Conservation (phyloP, 2,888 invertebrate genomes). For the Rhimphoctona megacephalus region DNA sequence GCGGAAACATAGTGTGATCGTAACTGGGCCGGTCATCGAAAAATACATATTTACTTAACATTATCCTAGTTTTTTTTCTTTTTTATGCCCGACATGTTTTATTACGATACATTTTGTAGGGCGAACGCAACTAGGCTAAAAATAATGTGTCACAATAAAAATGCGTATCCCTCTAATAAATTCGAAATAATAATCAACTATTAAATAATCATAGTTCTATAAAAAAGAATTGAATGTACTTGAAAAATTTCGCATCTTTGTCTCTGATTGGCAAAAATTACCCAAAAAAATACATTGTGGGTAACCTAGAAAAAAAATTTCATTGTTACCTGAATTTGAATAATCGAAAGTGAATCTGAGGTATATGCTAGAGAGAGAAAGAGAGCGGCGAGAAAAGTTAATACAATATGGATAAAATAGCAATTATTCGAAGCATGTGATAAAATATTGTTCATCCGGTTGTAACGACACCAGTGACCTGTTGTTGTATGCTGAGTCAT, state of each 20-base stretch:
- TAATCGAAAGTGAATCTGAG: neutral
- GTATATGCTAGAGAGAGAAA: neutral
- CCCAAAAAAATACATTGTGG: neutral
- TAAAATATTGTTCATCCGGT: constrained; percentile 65
- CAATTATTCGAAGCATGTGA: constrained; percentile 56
- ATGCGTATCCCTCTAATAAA: neutral
- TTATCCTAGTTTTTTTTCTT: constrained; percentile 2
- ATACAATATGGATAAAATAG: constrained; percentile 35
- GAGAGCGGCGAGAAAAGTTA: neutral
- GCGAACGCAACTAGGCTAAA: neutral
- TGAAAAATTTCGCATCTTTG: neutral
- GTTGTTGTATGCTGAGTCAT: constrained; percentile 28
- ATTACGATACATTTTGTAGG: neutral
- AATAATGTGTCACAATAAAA: neutral
- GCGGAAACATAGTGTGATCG: neutral
- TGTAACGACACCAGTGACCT: constrained; percentile 57
- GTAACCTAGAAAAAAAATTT: neutral
- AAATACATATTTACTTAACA: constrained; percentile 2
- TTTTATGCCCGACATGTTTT: neutral
- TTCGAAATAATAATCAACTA: neutral
- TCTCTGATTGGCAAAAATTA: neutral
- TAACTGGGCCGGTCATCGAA: constrained; percentile 20
- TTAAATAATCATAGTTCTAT: neutral
- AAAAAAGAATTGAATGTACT: neutral
- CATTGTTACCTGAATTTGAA: neutral